Evolutionary conservation across 92 coral and sea anemone genomes (phyloP).

Genomic region (Parazoanthus darwini): DNA sequence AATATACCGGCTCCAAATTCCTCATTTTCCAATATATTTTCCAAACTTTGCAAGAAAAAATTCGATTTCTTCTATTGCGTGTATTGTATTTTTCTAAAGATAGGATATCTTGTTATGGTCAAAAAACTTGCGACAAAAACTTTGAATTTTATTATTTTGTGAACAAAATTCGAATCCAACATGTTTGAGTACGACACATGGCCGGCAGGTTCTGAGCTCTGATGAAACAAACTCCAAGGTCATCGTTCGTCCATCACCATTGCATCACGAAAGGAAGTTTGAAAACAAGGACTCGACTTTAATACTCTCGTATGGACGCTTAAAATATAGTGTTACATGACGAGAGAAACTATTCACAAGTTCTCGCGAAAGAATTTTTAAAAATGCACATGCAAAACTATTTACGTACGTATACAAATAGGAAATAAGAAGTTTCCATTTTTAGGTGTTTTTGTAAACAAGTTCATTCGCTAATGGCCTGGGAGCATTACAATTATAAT

Average conservation of each 20-base stretch:
- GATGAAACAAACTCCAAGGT: neutral
- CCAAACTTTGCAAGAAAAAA: neutral
- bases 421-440: neutral
- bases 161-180: neutral
- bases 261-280: neutral
- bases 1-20: neutral
- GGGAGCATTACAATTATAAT: neutral
- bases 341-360: neutral
- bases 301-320: neutral
- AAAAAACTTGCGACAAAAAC: too few relatives aligned
- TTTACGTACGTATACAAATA: neutral
- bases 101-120: neutral
- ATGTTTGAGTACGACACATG: neutral
- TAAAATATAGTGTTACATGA: neutral
- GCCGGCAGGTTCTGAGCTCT: neutral
- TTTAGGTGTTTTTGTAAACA: neutral
- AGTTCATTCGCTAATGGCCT: neutral
- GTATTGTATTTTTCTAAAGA: neutral
- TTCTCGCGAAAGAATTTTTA: neutral
- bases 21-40: too few relatives aligned
- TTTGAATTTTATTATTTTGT: too few relatives aligned
- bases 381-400: neutral
- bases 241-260: too few relatives aligned
- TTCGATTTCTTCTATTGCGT: too few relatives aligned
- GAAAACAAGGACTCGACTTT: neutral